These are phyloP conservation scores for Drosophila nikananu DNA, from an alignment of 1,140 invertebrate species.

Conservation along the genomic window DNA sequence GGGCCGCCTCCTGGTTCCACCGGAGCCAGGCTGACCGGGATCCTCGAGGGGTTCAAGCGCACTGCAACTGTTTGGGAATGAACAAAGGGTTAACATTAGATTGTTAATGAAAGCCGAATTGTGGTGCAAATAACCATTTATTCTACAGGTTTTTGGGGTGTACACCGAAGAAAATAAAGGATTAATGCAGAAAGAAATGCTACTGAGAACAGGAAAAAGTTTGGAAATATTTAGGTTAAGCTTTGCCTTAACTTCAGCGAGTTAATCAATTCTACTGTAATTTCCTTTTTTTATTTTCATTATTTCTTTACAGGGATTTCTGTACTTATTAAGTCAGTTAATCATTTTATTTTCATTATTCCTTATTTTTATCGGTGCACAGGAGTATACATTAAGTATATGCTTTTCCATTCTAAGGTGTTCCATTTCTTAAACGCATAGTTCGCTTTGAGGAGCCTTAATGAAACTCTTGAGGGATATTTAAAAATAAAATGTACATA, in stretches of 20 bases:
- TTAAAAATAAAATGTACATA: not conserved
- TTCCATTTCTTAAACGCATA: not conserved
- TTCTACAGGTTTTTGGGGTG: slow-evolving; percentile 19
- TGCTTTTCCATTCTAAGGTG: not conserved
- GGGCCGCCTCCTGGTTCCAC: slow-evolving; percentile 45
- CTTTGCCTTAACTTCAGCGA: not conserved
- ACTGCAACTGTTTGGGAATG: slow-evolving; percentile 53
- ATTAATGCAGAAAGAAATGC: not conserved
- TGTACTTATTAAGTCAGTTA: no score
- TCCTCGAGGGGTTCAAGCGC: slow-evolving; percentile 54
- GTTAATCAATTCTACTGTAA: no score
- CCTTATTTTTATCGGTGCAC: not conserved
- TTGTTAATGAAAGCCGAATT: not conserved
- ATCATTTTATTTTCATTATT: not conserved
- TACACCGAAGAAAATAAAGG: slow-evolving; percentile 1
- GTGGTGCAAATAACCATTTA: slow-evolving; percentile 36
- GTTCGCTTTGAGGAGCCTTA: not conserved
- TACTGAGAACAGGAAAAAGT: not conserved
- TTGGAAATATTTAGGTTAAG: no score
- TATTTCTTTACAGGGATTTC: no score
- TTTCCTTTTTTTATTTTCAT: no score
- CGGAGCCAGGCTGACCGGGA: slow-evolving; percentile 13
- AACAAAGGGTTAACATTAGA: not conserved
- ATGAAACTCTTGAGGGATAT: not conserved
- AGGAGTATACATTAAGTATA: not conserved